phyloP scores from a whole-genome alignment of 92 coral and sea anemone genomes.

The Pocillopora meandrina region DNA sequence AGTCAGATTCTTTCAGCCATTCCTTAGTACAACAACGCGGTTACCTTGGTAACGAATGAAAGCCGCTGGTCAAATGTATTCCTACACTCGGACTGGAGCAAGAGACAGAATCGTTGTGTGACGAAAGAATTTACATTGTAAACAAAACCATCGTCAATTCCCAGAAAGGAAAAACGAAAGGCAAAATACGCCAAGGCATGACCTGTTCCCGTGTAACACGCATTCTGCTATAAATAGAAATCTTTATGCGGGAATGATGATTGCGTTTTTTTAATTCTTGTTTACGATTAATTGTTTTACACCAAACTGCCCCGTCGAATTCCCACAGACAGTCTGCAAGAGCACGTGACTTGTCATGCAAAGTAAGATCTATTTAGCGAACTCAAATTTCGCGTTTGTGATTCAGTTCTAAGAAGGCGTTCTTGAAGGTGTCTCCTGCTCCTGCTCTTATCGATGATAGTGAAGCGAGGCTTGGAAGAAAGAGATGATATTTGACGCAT shows the following conservation, averaged over 20 bases:
- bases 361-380: neutral
- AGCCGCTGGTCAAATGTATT: slow-evolving; percentile 31
- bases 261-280: no score
- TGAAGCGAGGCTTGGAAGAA: neutral
- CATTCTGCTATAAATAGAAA: no score
- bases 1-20: slow-evolving; percentile 22
- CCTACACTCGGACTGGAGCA: neutral
- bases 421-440: neutral
- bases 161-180: no score
- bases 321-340: no score
- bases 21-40: slow-evolving; percentile 39
- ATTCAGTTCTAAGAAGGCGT: neutral
- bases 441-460: no score
- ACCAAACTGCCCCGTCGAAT: no score
- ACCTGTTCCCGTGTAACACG: no score
- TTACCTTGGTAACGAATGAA: slow-evolving; percentile 11
- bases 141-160: neutral
- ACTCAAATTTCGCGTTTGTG: neutral
- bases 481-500: neutral
- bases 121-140: neutral
- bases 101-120: neutral
- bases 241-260: no score
- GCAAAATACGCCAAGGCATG: no score
- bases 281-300: no score
- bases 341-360: slow-evolving; percentile 6